Evolutionary conservation across 2,888 invertebrate species (phyloP).

Genomic region (Notodonta dromedarius): DNA sequence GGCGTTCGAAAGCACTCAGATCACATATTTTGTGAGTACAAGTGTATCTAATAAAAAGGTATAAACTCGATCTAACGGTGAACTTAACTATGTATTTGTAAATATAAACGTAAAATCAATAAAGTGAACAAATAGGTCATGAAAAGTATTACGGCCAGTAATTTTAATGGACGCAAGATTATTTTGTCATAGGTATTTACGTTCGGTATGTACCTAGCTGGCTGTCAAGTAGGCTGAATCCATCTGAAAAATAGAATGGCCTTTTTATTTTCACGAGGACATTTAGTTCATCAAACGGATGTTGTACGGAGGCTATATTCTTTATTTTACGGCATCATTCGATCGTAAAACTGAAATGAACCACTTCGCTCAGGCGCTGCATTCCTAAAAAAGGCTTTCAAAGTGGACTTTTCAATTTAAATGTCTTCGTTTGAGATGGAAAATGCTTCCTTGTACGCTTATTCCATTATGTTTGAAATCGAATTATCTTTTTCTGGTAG

Average conservation of each 20-base stretch:
- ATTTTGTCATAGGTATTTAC: too few species aligned
- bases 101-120: too few species aligned
- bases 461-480: not conserved
- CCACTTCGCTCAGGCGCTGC: not conserved
- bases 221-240: too few species aligned
- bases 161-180: too few species aligned
- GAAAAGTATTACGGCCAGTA: too few species aligned
- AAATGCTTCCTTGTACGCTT: not conserved
- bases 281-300: slow-evolving; percentile 1
- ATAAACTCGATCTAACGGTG: too few species aligned
- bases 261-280: slow-evolving; percentile 1
- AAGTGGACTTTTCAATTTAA: slow-evolving; percentile 4
- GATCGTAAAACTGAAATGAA: slow-evolving; percentile 4
- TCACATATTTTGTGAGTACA: too few species aligned
- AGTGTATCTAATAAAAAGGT: too few species aligned
- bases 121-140: too few species aligned
- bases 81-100: too few species aligned
- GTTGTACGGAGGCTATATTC: not conserved
- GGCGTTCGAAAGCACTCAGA: too few species aligned
- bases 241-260: not conserved
- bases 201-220: too few species aligned
- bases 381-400: slow-evolving; percentile 4
- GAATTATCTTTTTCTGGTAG: not conserved
- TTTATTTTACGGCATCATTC: slow-evolving; percentile 1
- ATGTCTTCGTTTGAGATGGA: not conserved